Evolutionary conservation across 2,113 vertebrate species (phyloP).

Genomic region (Hippocampus mohnikei): DNA sequence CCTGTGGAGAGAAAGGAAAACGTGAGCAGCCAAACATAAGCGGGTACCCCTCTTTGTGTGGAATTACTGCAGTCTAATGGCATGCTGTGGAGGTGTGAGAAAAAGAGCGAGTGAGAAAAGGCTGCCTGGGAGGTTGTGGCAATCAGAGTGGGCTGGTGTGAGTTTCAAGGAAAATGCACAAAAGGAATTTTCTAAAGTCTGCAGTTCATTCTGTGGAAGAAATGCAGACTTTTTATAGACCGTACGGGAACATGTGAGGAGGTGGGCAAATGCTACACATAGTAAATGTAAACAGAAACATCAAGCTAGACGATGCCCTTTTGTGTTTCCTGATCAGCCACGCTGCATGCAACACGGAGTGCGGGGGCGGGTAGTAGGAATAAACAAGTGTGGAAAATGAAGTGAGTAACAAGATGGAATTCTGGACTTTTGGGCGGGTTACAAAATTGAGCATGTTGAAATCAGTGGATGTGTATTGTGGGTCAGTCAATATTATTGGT

Average conservation of each 20-base stretch:
- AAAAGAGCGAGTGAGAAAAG: constrained; percentile 15
- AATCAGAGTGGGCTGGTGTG: constrained; percentile 16
- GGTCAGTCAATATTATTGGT: constrained; percentile 18
- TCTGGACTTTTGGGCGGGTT: neutral
- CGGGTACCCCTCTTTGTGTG: neutral
- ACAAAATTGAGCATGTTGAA: neutral
- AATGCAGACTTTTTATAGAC: constrained; percentile 17
- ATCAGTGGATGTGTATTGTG: neutral
- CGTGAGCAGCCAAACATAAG: constrained; percentile 31
- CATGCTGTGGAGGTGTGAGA: constrained; percentile 28
- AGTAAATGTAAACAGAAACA: constrained; percentile 70
- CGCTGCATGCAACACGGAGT: constrained; percentile 9
- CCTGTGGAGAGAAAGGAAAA: constrained; percentile 71
- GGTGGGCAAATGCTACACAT: constrained; percentile 53
- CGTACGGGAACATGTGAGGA: constrained; percentile 15
- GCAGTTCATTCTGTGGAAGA: constrained; percentile 16
- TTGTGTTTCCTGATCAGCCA: constrained; percentile 30
- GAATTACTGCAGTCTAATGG: constrained; percentile 24
- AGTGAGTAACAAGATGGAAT: constrained; percentile 16
- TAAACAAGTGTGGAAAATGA: constrained; percentile 16
- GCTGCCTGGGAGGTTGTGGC: constrained; percentile 45
- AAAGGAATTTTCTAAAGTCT: constrained; percentile 17
- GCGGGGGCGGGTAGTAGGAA: constrained; percentile 1
- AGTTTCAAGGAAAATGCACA: constrained; percentile 26
- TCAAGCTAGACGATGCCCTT: constrained; percentile 25